These are phyloP conservation scores for Vulpes lagopus DNA, from an alignment of 2,113 vertebrate species.

Conservation along the genomic window DNA sequence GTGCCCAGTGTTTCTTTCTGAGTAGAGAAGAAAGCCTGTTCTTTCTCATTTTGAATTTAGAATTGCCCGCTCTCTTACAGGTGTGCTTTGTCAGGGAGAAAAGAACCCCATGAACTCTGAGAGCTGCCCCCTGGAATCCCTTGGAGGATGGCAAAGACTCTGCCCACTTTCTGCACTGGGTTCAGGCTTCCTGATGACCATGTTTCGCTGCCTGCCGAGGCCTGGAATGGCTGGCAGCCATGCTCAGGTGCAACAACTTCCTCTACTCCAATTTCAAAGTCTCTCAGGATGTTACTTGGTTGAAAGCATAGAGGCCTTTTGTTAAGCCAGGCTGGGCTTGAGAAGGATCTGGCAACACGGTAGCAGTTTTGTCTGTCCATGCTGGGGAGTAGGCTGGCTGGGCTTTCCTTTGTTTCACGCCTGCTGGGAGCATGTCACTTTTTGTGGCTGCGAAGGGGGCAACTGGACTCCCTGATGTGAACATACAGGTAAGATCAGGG, in stretches of 20 bases:
- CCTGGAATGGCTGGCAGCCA: not conserved
- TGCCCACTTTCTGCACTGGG: not conserved
- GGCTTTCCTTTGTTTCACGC: not conserved
- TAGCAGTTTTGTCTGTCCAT: not conserved
- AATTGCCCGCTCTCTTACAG: not conserved
- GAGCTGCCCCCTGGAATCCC: accelerated
- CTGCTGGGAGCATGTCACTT: not conserved
- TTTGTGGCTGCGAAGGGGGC: not conserved
- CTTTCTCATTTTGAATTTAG: not conserved
- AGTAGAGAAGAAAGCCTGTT: not conserved
- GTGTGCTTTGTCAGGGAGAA: not conserved
- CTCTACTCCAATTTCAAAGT: not conserved
- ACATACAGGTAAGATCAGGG: not conserved
- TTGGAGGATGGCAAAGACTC: not conserved
- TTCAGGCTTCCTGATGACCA: not conserved
- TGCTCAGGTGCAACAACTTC: not conserved
- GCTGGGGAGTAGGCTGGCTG: not conserved
- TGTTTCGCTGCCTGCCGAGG: not conserved
- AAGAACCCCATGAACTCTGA: not conserved
- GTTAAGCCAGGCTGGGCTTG: not conserved
- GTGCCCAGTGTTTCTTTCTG: not conserved
- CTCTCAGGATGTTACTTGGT: not conserved
- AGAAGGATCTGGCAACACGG: not conserved
- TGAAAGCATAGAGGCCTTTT: not conserved
- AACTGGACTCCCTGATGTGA: not conserved